Conservation (phyloP, 2,888 invertebrate species). For the Yponomeuta cagnagella region DNA sequence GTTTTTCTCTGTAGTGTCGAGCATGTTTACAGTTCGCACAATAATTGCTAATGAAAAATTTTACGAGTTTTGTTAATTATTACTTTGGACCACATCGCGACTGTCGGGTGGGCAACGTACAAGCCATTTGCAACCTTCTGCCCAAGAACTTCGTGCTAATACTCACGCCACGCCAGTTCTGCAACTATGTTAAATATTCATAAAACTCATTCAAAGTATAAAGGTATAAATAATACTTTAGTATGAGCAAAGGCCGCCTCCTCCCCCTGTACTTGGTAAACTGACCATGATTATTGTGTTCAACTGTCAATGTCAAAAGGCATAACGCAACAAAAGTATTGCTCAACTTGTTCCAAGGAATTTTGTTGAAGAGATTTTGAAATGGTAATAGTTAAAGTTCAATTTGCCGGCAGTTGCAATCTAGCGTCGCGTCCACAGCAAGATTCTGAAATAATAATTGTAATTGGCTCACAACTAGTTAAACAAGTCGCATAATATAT, state of each 20-base stretch:
- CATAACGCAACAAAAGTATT: neutral
- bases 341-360: neutral
- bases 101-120: neutral
- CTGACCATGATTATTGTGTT: neutral
- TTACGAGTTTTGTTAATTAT: neutral
- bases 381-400: slow-evolving; percentile 13
- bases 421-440: slow-evolving; percentile 26
- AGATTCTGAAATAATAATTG: neutral
- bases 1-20: neutral
- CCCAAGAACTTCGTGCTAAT: neutral
- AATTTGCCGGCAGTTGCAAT: slow-evolving; percentile 46
- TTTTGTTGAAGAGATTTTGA: neutral
- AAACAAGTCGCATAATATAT: no score
- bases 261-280: neutral
- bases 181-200: neutral
- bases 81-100: slow-evolving; percentile 4
- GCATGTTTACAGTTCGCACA: neutral
- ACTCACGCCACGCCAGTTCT: neutral
- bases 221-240: neutral
- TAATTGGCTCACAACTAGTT: no score
- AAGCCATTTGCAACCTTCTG: slow-evolving; percentile 1
- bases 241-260: neutral
- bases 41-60: neutral
- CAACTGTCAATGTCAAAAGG: neutral
- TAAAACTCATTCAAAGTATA: neutral